Percentiles rank a stretch among this genome's conserved stretches.
Conservation (phyloP, 2,888 invertebrate genomes). For the Rhamphomyia laevipes region DNA sequence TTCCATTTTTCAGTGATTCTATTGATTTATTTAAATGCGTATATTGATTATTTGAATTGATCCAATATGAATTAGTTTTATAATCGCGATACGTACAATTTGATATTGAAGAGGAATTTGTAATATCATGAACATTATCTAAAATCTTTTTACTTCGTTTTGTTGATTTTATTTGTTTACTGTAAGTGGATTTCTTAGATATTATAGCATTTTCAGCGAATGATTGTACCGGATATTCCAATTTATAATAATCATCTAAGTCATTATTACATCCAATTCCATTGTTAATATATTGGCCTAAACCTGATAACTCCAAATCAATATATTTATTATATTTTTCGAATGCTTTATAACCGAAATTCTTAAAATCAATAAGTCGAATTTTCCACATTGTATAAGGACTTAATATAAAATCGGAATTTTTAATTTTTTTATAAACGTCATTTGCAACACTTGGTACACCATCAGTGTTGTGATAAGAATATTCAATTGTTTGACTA, state of each 20-base stretch:
- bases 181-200: neutral
- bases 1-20: too few species aligned
- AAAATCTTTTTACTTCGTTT: too few species aligned
- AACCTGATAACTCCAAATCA: neutral
- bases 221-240: too few species aligned
- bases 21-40: too few species aligned
- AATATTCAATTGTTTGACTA: neutral
- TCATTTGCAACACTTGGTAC: neutral
- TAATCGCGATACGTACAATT: too few species aligned
- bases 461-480: neutral
- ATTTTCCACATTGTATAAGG: neutral
- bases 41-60: too few species aligned
- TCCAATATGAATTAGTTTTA: too few species aligned
- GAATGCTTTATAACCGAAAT: neutral
- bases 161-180: too few species aligned
- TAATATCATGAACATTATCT: too few species aligned
- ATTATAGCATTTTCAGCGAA: too few species aligned
- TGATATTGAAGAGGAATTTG: too few species aligned
- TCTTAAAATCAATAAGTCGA: neutral
- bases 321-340: neutral
- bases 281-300: neutral
- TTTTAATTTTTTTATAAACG: neutral
- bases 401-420: neutral
- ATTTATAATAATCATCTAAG: neutral
- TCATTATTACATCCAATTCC: neutral